These are phyloP conservation scores for Synergus laeviventris DNA, from an alignment of 2,888 invertebrate genomes.

Conservation along the genomic window DNA sequence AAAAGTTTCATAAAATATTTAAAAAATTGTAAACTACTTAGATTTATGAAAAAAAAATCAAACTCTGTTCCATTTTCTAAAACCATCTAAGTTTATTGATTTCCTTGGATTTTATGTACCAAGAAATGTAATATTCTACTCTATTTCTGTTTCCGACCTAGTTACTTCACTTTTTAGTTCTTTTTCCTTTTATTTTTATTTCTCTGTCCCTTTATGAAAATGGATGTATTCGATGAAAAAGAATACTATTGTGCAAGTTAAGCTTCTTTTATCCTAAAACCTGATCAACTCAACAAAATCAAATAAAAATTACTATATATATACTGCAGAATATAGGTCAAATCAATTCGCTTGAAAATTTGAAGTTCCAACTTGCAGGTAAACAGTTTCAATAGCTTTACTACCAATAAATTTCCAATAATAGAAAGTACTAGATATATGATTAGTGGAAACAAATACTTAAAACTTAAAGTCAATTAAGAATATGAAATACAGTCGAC, in stretches of 20 bases:
- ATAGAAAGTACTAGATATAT: no score
- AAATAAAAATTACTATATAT: not conserved
- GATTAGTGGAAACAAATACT: no score
- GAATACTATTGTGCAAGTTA: not conserved
- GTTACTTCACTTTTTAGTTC: not conserved
- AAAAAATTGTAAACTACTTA: not conserved
- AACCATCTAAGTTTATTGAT: not conserved
- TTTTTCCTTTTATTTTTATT: not conserved
- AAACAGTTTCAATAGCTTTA: no score
- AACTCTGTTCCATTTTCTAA: not conserved
- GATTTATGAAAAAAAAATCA: not conserved
- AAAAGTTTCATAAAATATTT: not conserved
- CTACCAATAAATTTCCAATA: no score
- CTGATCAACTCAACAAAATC: not conserved
- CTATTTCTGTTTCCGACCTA: constrained; percentile 16
- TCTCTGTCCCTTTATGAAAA: not conserved
- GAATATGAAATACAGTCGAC: no score
- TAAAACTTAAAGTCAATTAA: no score
- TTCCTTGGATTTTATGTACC: not conserved
- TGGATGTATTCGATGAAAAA: not conserved
- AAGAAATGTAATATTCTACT: constrained; percentile 12
- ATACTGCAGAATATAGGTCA: not conserved
- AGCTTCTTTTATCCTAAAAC: not conserved
- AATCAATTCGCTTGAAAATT: not conserved
- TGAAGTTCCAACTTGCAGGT: no score